Evolutionary conservation across 2,888 invertebrate species (phyloP).

Genomic region (Melieria omissa): DNA sequence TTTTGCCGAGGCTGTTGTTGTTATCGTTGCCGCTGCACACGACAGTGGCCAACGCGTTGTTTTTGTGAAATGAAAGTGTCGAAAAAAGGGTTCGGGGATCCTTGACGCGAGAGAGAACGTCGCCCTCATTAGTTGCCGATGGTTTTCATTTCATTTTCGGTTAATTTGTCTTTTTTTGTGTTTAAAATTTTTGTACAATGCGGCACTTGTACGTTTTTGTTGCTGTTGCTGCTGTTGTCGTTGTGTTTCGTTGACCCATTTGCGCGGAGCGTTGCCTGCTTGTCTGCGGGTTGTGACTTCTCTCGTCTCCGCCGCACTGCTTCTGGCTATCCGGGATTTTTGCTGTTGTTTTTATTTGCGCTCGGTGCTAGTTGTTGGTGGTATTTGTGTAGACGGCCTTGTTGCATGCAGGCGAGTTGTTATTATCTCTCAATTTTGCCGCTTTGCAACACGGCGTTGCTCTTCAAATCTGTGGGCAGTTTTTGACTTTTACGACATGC

Average conservation of each 20-base stretch:
- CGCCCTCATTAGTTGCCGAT: neutral
- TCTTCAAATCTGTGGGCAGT: constrained; percentile 26
- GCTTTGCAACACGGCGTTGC: neutral
- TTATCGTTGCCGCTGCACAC: constrained; percentile 36
- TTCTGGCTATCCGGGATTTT: neutral
- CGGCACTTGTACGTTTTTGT: neutral
- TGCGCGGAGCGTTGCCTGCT: constrained; percentile 6
- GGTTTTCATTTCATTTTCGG: neutral
- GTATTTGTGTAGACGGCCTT: neutral
- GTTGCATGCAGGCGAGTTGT: constrained; percentile 20
- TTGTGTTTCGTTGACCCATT: neutral
- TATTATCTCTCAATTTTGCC: constrained; percentile 33
- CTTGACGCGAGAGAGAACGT: neutral
- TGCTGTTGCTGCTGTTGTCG: neutral
- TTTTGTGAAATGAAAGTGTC: constrained; percentile 42
- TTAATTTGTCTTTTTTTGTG: neutral
- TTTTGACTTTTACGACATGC: constrained; percentile 36
- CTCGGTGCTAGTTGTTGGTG: constrained; percentile 1
- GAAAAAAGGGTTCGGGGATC: constrained; percentile 34
- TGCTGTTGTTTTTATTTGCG: constrained; percentile 22
- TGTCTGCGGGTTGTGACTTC: constrained; percentile 15
- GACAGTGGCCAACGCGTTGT: neutral
- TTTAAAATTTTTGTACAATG: neutral
- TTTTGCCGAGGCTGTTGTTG: constrained; percentile 44
- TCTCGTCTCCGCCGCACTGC: neutral